phyloP scores from a whole-genome alignment of 2,113 vertebrate species.

The Oophaga pumilio region DNA sequence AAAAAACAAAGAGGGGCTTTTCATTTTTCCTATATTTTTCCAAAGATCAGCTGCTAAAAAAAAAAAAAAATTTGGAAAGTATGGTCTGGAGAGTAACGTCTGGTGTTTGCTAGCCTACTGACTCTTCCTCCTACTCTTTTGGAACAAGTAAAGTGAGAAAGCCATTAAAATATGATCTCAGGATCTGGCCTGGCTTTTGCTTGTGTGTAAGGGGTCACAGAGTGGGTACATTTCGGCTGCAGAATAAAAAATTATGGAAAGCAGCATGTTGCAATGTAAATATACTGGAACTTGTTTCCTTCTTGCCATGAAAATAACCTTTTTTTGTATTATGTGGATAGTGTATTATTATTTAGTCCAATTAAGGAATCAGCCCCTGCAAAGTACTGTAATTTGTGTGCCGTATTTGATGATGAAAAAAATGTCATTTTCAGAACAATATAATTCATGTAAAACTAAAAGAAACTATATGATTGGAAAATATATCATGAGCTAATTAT shows the following conservation, averaged over 20 bases:
- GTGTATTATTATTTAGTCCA: neutral
- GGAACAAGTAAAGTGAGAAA: conserved; percentile 58
- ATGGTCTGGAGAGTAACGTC: conserved; percentile 58
- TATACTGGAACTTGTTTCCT: neutral
- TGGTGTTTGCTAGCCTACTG: conserved; percentile 66
- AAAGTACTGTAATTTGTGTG: no score
- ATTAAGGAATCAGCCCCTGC: neutral
- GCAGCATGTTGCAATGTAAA: neutral
- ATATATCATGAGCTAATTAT: no score
- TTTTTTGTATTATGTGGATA: neutral
- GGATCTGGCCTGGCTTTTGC: conserved; percentile 25
- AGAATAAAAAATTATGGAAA: neutral
- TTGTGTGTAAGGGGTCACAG: conserved; percentile 29
- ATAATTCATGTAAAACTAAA: no score
- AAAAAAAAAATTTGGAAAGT: conserved; percentile 57
- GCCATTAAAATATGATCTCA: conserved; percentile 48
- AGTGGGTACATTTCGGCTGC: conserved; percentile 11
- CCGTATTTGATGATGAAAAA: no score
- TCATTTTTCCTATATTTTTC: conserved; percentile 39
- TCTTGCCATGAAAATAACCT: neutral
- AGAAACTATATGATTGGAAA: no score
- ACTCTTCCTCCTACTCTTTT: conserved; percentile 65
- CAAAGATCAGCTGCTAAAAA: conserved; percentile 66
- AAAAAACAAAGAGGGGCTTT: conserved; percentile 38
- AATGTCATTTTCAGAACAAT: no score